phyloP scores from a whole-genome alignment of 1,140 invertebrate species.

The Pachyrhynchus sulphureomaculatus region DNA sequence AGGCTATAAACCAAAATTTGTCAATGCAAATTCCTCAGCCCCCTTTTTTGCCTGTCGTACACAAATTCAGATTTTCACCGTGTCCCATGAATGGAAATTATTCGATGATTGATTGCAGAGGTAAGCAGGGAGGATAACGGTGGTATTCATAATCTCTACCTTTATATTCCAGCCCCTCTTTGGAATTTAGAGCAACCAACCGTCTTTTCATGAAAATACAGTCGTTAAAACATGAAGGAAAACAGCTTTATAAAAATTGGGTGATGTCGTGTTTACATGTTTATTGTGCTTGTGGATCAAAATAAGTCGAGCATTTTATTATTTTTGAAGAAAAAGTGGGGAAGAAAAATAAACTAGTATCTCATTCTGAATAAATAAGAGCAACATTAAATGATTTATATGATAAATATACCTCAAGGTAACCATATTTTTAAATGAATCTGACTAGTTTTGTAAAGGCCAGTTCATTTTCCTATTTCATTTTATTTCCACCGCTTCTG shows the following conservation, averaged over 20 bases:
- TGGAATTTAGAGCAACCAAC: conserved; percentile 25
- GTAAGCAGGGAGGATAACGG: conserved; percentile 33
- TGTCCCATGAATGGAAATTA: conserved; percentile 28
- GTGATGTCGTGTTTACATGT: conserved; percentile 30
- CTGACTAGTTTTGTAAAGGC: too few species aligned
- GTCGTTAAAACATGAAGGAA: conserved; percentile 33
- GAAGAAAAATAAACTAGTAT: neutral
- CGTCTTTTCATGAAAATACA: conserved; percentile 33
- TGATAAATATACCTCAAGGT: too few species aligned
- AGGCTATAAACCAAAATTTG: conserved; percentile 6
- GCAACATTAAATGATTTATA: too few species aligned
- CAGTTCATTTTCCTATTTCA: too few species aligned
- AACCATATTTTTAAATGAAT: too few species aligned
- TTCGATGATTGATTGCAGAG: conserved; percentile 36
- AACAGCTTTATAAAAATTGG: conserved; percentile 34
- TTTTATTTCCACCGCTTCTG: too few species aligned
- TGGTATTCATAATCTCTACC: conserved; percentile 36
- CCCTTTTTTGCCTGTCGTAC: conserved; percentile 6
- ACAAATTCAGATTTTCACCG: conserved; percentile 26
- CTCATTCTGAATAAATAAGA: too few species aligned
- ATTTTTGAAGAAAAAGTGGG: neutral
- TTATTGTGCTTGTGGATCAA: conserved; percentile 27
- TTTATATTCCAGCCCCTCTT: conserved; percentile 30
- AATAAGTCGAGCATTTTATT: conserved; percentile 24
- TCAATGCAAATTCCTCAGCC: conserved; percentile 1